A percentile compares a stretch with the other conserved stretches of the same genome.
These are phyloP conservation scores for Hipposideros larvatus DNA, from an alignment of 2,797 vertebrate genomes.

Conservation along the genomic window DNA sequence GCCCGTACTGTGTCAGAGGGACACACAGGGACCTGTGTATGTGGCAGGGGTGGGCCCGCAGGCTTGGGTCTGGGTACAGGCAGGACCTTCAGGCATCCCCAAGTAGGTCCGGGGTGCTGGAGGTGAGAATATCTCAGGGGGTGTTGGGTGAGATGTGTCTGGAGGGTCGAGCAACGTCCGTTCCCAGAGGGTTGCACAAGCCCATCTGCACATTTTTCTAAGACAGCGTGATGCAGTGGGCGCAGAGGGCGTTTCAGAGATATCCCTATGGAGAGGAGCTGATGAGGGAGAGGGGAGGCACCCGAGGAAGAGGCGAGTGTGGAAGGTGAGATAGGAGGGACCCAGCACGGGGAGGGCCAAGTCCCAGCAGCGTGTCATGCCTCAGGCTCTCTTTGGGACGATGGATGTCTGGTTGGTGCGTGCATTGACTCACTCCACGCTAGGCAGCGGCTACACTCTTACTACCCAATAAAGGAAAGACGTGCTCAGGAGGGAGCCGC, in stretches of 20 bases:
- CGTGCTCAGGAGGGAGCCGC: not conserved
- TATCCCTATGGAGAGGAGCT: fast-evolving
- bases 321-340: fast-evolving
- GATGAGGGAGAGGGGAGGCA: fast-evolving
- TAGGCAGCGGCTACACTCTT: not conserved
- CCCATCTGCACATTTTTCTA: not conserved
- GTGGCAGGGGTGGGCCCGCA: not conserved
- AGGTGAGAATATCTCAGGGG: fast-evolving
- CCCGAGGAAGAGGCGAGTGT: not conserved
- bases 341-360: fast-evolving
- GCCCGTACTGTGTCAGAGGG: not conserved
- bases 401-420: fast-evolving
- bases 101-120: fast-evolving
- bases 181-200: fast-evolving
- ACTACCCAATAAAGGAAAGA: not conserved
- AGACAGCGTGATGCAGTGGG: fast-evolving
- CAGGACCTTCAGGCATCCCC: fast-evolving
- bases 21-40: fast-evolving
- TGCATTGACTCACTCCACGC: not conserved
- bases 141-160: fast-evolving
- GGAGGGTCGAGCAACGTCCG: not conserved
- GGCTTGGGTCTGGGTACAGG: fast-evolving
- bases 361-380: not conserved
- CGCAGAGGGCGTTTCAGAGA: fast-evolving
- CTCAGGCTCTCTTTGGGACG: not conserved